Percentiles rank a stretch among this genome's conserved stretches.
These are phyloP conservation scores for Naja naja DNA, from an alignment of 2,113 vertebrate species.

Conservation along the genomic window DNA sequence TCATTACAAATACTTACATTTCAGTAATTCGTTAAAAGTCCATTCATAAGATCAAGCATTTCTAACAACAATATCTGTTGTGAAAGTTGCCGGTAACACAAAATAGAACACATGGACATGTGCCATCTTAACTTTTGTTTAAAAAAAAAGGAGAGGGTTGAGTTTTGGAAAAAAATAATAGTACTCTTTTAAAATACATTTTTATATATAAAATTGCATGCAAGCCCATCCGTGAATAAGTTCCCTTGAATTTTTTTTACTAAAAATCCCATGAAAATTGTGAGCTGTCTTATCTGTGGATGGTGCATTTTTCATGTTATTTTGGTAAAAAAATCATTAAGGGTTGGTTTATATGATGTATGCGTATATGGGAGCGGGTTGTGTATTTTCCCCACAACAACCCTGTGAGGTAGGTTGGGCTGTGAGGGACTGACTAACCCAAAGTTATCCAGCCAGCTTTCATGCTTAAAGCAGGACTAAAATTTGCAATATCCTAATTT, in stretches of 20 bases:
- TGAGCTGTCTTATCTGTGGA: background rate
- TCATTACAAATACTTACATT: background rate
- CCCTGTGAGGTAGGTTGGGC: background rate
- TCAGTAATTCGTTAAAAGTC: background rate
- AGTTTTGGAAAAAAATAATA: background rate
- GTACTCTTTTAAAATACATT: background rate
- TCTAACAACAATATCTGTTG: background rate
- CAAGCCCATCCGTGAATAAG: background rate
- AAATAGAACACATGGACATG: background rate
- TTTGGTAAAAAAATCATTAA: background rate
- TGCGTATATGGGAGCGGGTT: too few species aligned
- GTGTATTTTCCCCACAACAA: background rate
- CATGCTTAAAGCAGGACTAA: background rate
- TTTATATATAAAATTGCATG: background rate
- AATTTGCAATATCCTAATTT: background rate
- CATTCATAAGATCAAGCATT: background rate
- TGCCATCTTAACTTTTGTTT: background rate
- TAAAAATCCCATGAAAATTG: background rate
- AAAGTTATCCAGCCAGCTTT: background rate
- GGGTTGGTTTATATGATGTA: background rate
- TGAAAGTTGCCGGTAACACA: background rate
- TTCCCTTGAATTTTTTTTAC: background rate
- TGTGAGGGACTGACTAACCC: background rate
- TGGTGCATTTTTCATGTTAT: background rate
- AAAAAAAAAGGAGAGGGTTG: background rate